These are phyloP conservation scores for Hanleya hanleyi DNA, from an alignment of 2,888 invertebrate genomes.

Conservation along the genomic window DNA sequence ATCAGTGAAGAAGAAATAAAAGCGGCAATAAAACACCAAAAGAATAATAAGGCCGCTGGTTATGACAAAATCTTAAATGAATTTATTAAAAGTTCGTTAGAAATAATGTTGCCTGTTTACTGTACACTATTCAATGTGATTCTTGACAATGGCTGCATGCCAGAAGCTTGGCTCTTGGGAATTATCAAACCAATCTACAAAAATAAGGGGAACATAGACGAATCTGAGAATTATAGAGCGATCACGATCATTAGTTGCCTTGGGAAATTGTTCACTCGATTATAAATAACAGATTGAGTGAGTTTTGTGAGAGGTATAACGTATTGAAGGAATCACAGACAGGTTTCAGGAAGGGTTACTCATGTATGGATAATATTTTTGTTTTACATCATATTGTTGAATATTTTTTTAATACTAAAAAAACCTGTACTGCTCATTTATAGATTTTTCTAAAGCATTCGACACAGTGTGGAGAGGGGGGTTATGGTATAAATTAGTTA, in stretches of 20 bases:
- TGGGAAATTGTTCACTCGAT: neutral
- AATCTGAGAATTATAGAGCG: neutral
- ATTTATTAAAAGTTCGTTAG: neutral
- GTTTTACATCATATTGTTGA: neutral
- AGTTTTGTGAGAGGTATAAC: neutral
- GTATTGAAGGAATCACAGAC: neutral
- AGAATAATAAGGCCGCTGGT: conserved; percentile 7
- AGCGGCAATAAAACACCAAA: neutral
- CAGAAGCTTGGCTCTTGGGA: neutral
- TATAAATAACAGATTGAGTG: neutral
- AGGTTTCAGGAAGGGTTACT: neutral
- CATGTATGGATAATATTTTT: neutral
- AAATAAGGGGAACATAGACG: neutral
- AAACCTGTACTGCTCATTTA: neutral
- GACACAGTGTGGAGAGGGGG: conserved; percentile 8
- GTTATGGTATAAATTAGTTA: neutral
- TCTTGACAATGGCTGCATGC: neutral
- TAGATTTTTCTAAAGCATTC: conserved; percentile 10
- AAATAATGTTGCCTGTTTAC: neutral
- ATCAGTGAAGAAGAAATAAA: neutral
- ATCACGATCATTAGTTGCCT: neutral
- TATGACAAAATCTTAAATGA: neutral
- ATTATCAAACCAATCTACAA: neutral
- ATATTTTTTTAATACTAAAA: neutral
- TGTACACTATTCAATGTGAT: conserved; percentile 1